phyloP scores from a whole-genome alignment of 2,797 vertebrate species.

The Ciconia nigra region DNA sequence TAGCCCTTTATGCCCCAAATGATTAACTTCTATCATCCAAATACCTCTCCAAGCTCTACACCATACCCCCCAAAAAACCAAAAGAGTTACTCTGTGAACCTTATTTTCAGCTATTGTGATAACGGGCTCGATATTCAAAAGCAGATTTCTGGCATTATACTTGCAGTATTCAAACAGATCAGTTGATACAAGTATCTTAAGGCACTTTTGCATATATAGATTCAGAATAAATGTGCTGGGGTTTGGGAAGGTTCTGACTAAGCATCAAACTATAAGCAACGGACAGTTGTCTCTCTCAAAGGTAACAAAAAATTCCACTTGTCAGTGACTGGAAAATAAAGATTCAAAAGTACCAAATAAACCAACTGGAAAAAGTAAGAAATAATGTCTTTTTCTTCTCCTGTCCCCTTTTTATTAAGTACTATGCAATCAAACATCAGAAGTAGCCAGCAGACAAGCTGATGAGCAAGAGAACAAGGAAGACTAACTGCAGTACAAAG shows the following conservation, averaged over 20 bases:
- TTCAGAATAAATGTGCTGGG: not conserved
- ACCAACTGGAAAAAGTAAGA: not conserved
- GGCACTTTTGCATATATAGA: not conserved
- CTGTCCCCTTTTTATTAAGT: not conserved
- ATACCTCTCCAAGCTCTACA: not conserved
- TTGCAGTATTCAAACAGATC: not conserved
- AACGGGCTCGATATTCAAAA: not conserved
- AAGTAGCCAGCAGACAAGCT: not conserved
- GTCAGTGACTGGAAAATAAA: not conserved
- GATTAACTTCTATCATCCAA: not conserved
- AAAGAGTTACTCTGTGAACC: not conserved
- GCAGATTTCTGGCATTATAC: not conserved
- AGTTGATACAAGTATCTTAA: not conserved
- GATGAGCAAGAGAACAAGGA: not conserved
- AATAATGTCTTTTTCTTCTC: not conserved
- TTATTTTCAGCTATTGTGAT: not conserved
- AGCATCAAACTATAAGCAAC: not conserved
- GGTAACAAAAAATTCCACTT: not conserved
- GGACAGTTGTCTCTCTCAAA: not conserved
- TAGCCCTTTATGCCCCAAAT: not conserved
- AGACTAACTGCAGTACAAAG: not conserved
- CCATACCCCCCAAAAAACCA: accelerated
- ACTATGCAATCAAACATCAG: not conserved
- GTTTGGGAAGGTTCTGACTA: not conserved
- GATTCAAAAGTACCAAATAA: not conserved